Evolutionary conservation across 2,888 invertebrate species (phyloP), one percentile per base, ranked within the genome.

Genomic region (Dione vanillae): DNA sequence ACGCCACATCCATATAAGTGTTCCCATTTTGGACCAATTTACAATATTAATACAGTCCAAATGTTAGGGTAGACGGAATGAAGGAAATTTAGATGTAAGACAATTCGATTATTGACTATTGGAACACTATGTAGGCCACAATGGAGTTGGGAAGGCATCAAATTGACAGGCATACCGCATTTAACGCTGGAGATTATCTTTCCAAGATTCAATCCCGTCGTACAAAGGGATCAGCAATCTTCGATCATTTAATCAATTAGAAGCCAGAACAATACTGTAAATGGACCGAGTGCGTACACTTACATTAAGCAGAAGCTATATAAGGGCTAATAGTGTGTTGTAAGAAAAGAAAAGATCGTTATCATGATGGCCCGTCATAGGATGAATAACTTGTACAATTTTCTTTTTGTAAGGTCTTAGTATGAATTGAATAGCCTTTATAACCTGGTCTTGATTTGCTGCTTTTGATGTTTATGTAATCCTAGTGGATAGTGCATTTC

Each of bases 241-340:
- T 70, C 70, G 66, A 71, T 72, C 74, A 71, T 74, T 75, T 71
- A 71, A 71, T 73, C 71, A 74, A 75, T 73, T 73, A 68, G 67
- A 68, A 67, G 51, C 64, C 70, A 62, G 67, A 69, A 71, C 73
- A 68, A 62, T 70, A 66, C 43, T 20, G 43, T 20, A 51, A 65
- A 65, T 70, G 65, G 58, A 65, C 64, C 45, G 54, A 27, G 27
- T 27, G 19, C 27, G 41, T 72, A 19, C 54, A 65, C 62, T 70
- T 45, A 49, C 62, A 64, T 67, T 47, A 45, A 52, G 27, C 43
- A 45, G 61, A 52, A 43, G 43, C 51, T 43, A 19, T 59, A 51
- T 67, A 67, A 35, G 52, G 51, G 61, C 67, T 67, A 67, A 67
- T 67, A 49, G 58, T 61, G 27, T 41, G 10, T 47, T 45, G 61